Base-by-base conservation (phyloP, 2,113 vertebrate species). In the Silurus asotus region DNA sequence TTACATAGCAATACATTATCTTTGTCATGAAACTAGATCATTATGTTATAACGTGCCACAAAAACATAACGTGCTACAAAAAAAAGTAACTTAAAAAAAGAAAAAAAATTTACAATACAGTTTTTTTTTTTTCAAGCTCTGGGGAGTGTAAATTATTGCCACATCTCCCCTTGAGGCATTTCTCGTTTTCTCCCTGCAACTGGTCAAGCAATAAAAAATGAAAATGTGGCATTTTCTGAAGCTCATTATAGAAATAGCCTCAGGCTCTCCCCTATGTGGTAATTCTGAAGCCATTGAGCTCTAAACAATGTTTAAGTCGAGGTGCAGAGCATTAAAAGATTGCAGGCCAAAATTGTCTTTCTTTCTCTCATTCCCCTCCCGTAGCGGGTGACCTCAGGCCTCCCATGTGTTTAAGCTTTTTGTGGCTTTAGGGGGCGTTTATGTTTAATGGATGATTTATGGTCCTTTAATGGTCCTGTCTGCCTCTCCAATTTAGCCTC, bases 221-320 rank as follows among this genome's bases (percentile, higher is more conserved):
- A 88, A 88, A 89, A 88, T 87, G 87, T 88, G 58, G 88, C 81
- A 82, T 89, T 93, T 92, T 91, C 90, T 85, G 77, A 91, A 91
- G 93, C 93, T 94, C 91, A 93, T 94, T 91, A 92, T 84, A 91
- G 88, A 90, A 88, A 91, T 87, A 90, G 90, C 95, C 93, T 2
- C 15, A 64, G 93, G 93, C 93, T 37, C 61, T 92, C 92, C 91
- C 93, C 90, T 56, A 93, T 90, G 93, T 92, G 90, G 78, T 85
- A 90, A 87, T 92, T 93, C 92, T 92, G 86, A 91, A 93, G 93
- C 92, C 91, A 94, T 92, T 91, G 93, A 93, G 92, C 94, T 93
- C 93, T 92, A 95, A 95, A 94, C 94, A 94, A 94, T 91, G 91
- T 90, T 94, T 89, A 93, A 93, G 93, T 92, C 89, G 84, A 92